Percentiles rank a stretch among this genome's conserved stretches.
phyloP scores from a whole-genome alignment of 1,140 invertebrate species.

The Lordiphosa mommai region DNA sequence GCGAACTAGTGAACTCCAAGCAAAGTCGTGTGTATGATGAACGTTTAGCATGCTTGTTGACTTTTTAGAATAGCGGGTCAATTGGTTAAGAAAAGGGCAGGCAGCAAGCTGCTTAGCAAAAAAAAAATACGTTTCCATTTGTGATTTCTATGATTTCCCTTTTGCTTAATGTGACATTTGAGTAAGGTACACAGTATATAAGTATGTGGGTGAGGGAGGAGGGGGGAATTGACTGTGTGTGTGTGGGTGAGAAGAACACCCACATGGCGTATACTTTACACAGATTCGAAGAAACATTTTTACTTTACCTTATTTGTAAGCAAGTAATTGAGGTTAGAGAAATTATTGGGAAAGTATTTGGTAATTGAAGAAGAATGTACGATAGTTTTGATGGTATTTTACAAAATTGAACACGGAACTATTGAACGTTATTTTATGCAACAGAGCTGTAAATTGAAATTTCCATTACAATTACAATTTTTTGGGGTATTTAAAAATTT shows the following conservation, averaged over 20 bases:
- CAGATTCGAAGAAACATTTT: conserved; percentile 1
- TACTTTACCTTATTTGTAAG: neutral
- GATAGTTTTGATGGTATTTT: too few relatives aligned
- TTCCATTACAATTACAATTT: too few relatives aligned
- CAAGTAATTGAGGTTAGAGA: conserved; percentile 1
- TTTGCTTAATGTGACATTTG: too few relatives aligned
- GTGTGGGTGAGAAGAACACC: conserved; percentile 23
- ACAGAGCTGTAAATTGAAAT: too few relatives aligned
- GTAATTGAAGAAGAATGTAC: neutral
- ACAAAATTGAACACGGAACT: too few relatives aligned
- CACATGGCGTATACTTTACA: conserved; percentile 42
- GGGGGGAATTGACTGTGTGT: neutral
- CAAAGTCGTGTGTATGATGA: neutral
- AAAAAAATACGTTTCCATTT: conserved; percentile 4
- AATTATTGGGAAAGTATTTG: neutral
- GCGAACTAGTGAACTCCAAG: conserved; percentile 33
- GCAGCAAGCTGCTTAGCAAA: conserved; percentile 47
- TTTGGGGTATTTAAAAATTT: too few relatives aligned
- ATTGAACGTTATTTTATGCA: too few relatives aligned
- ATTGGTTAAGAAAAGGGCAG: conserved; percentile 37
- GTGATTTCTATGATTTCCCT: conserved; percentile 49
- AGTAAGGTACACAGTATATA: neutral
- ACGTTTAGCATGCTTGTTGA: conserved; percentile 48
- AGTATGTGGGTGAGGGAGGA: conserved; percentile 2
- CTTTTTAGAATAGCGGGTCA: conserved; percentile 48